Evolutionary conservation across 2,797 vertebrate genomes (phyloP), one percentile per base, ranked within the genome.

Genomic region (Gephyroberyx darwinii): DNA sequence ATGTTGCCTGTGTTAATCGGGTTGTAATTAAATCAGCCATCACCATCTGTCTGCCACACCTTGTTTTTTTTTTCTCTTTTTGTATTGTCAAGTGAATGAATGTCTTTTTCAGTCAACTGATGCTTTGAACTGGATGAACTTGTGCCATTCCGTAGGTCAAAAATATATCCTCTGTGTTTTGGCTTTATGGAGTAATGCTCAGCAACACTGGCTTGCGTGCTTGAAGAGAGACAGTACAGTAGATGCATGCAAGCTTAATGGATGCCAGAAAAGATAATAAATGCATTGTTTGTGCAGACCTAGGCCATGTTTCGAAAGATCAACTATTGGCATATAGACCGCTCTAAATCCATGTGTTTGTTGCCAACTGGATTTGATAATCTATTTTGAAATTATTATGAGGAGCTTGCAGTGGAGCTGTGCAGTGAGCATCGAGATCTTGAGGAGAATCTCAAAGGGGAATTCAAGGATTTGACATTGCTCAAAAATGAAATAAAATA

Each of bases 21-120:
- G 22, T 53, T 68, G 63, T 71, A 53, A 63, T 71, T 78, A 74
- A 62, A 51, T 82, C 56, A 79, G 47, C 55, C 61, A 16, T 79
- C 65, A 39, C 75, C 79, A 87, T 87, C 82, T 86, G 80, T 84
- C 71, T 80, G 65, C 86, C 78, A 84, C 69, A 81, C 61, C 77
- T 59, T 80, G 67, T 90, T 83, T 88, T 66, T 81, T 79, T 77
- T 72, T 56, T 6, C 33, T 35, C 8, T 45, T 69, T 77, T 76
- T 71, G 55, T 55, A 17, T 82, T 43, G 75, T 52, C 43, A 72
- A 67, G n/a, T 69, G 56, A 86, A 67, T 51, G 16, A 26, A 56
- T 75, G 74, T 82, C 61, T 72, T 74, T 59, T 77, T 65, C 60
- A 45, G 83, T 78, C 72, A 60, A 80, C 83, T 84, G 62, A 58